phyloP scores from a whole-genome alignment of 1,140 invertebrate genomes.

The Micrasema minimum region DNA sequence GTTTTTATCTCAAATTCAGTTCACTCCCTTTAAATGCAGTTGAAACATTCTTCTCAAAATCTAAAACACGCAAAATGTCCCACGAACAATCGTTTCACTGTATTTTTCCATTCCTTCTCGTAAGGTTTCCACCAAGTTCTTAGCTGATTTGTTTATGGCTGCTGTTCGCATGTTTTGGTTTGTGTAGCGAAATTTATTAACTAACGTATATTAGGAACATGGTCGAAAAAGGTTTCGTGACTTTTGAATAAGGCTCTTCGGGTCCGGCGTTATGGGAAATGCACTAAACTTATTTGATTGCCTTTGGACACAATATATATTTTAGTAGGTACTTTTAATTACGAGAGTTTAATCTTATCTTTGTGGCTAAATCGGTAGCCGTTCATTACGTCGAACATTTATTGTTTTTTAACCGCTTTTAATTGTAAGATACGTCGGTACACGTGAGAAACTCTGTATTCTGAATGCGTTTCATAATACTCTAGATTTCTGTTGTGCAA shows the following conservation, averaged over 20 bases:
- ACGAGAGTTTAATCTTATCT: too few relatives aligned
- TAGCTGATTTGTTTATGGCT: constrained; percentile 2
- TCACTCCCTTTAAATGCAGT: not conserved
- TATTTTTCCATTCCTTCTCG: not conserved
- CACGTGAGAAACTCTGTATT: not conserved
- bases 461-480: not conserved
- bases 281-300: too few relatives aligned
- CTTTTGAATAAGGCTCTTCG: not conserved
- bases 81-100: not conserved
- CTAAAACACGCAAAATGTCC: not conserved
- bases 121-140: constrained; percentile 1
- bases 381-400: too few relatives aligned
- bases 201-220: constrained; percentile 7
- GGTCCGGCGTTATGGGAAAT: too few relatives aligned
- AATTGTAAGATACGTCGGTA: not conserved
- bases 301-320: too few relatives aligned
- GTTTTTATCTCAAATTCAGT: too few relatives aligned
- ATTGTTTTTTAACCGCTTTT: not conserved
- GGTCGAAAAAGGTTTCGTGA: constrained; percentile 13
- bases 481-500: not conserved
- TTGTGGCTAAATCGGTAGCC: too few relatives aligned
- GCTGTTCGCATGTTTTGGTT: not conserved
- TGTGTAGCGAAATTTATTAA: constrained; percentile 17
- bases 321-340: too few relatives aligned
- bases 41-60: not conserved